These are phyloP conservation scores for Aphyosemion australe DNA, from an alignment of 2,113 vertebrate genomes.

Conservation along the genomic window DNA sequence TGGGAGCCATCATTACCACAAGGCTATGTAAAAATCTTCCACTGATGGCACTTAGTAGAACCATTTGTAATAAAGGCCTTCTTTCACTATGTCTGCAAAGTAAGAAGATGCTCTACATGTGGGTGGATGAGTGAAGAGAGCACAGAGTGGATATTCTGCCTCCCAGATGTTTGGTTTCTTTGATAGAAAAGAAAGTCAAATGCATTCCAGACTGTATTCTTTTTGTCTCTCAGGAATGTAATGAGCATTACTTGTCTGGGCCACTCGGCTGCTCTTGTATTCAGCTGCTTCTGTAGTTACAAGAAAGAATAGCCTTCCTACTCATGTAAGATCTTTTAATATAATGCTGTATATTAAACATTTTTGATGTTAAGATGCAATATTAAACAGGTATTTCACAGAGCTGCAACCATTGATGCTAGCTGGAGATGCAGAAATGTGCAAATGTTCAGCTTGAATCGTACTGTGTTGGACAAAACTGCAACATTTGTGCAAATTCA, in stretches of 20 bases:
- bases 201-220: constrained; percentile 13
- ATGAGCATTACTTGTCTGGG: constrained; percentile 17
- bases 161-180: constrained; percentile 45
- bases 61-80: constrained; percentile 73
- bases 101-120: constrained; percentile 52
- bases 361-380: too few species aligned
- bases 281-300: constrained; percentile 1
- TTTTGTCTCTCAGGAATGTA: constrained; percentile 21
- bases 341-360: too few species aligned
- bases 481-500: too few species aligned
- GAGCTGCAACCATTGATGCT: too few species aligned
- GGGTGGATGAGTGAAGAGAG: constrained; percentile 47
- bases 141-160: constrained; percentile 48
- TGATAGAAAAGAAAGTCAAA: constrained; percentile 43
- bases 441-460: too few species aligned
- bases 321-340: background rate
- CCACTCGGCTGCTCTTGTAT: constrained; percentile 6
- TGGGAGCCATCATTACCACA: constrained; percentile 67
- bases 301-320: background rate
- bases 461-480: too few species aligned
- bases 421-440: too few species aligned
- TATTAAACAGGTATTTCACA: too few species aligned
- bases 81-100: constrained; percentile 56
- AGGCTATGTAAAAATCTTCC: constrained; percentile 72
- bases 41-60: constrained; percentile 75